Conservation (phyloP, 2,797 vertebrate species). For the Aplochiton taeniatus region DNA sequence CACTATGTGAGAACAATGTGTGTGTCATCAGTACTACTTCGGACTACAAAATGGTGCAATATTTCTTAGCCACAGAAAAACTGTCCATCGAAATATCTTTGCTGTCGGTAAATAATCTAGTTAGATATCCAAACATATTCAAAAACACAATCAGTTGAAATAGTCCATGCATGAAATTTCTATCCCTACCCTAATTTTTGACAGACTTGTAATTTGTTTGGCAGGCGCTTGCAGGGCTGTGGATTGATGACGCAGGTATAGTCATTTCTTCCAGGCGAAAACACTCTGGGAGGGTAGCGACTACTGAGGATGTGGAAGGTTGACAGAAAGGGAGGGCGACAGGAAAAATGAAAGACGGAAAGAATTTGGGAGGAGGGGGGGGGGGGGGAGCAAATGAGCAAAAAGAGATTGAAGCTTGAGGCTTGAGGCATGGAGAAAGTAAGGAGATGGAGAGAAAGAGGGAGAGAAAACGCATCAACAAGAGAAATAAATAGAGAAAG, state of each 20-base stretch:
- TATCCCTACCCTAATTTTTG: not conserved
- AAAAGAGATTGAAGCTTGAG: too few species aligned
- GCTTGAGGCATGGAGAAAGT: too few species aligned
- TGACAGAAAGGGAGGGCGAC: not conserved
- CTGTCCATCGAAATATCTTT: too few species aligned
- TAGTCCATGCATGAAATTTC: not conserved
- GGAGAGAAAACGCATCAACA: too few species aligned
- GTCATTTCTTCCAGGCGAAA: not conserved
- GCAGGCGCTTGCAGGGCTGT: not conserved
- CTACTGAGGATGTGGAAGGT: too few species aligned
- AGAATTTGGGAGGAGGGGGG: not conserved
- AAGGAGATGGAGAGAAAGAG: too few species aligned
- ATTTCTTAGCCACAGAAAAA: not conserved
- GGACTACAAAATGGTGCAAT: not conserved
- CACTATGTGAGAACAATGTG: not conserved
- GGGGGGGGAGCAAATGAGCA: too few species aligned
- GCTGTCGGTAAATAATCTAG: too few species aligned
- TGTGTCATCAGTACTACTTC: not conserved
- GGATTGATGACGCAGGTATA: not conserved
- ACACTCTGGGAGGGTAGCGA: constrained; percentile 3
- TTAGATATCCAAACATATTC: too few species aligned
- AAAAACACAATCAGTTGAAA: too few species aligned
- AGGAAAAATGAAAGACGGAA: too few species aligned
- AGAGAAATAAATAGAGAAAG: too few species aligned
- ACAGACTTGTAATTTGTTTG: constrained; percentile 4